Base-by-base conservation (phyloP, 1,140 invertebrate genomes). In the Drosophila repletoides region DNA sequence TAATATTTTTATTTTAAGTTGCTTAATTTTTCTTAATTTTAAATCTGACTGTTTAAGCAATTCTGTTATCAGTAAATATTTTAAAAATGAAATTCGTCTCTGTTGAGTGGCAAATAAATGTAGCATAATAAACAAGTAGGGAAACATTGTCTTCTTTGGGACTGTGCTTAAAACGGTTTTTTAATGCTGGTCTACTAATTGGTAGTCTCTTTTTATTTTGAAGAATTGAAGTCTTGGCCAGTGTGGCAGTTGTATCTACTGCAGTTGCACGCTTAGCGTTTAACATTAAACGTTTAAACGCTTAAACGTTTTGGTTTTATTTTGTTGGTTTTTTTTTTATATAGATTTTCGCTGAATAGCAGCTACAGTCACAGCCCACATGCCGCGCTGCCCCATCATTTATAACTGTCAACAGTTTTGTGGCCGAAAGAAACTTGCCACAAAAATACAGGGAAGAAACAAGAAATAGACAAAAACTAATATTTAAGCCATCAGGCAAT, bases 381-480 rank as follows among this genome's bases (percentile, higher is more conserved):
- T 45, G 41, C 24, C 17, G 41, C 29, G 24, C 41, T 55, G 28
- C 74, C 71, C 77, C 74, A 79, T 83, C 79, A 83, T 83, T 84
- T 83, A 83, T 83, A 84, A 74, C 79, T 83, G 79, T 83, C 79
- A 83, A 79, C 79, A 79, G 79, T 84, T 83, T 83, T 84, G 73
- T 77, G 59, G 79, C 69, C 59, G 22, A 59, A 75, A 71, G 22
- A 59, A 75, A 71, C 72, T 29, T 31, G 67, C 49, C 48, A 59
- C 34, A 66, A 22, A 19, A 33, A 43, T 38, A 71, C n/a, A n/a
- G n/a, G n/a, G 24, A 33, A 51, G 6, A 9, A 29, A 66, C 38
- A 38, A 55, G 12, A 58, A 58, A 40, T 59, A 61, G 34, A 29
- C 63, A 61, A 61, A 53, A 83, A 77, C 79, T 74, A 71, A 83